Evolutionary conservation across 1,140 invertebrate genomes (phyloP).

Genomic region (Pogonognathellus flavescens): DNA sequence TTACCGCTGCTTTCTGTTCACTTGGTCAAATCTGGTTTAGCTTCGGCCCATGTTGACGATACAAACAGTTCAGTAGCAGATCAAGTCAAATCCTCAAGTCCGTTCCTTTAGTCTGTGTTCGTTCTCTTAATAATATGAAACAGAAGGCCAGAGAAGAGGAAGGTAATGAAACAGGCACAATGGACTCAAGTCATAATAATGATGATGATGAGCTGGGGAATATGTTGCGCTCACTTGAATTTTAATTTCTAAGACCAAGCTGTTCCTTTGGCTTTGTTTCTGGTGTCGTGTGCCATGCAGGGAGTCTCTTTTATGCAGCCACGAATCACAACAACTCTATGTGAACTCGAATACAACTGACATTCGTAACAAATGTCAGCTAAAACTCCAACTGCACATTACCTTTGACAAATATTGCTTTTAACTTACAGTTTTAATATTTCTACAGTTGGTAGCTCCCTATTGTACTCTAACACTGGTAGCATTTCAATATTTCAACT

Average conservation of each 20-base stretch:
- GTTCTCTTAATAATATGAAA: no score
- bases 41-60: not conserved
- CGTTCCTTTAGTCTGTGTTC: no score
- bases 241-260: constrained; percentile 18
- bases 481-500: no score
- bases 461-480: no score
- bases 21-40: not conserved
- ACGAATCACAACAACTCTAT: not conserved
- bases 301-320: constrained; percentile 6
- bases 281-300: constrained; percentile 39
- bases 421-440: no score
- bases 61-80: not conserved
- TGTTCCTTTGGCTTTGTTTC: constrained; percentile 7
- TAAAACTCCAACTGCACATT: no score
- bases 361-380: no score
- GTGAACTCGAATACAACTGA: not conserved
- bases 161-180: not conserved
- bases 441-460: no score
- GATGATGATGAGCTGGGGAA: constrained; percentile 19
- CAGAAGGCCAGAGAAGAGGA: not conserved
- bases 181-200: constrained; percentile 21
- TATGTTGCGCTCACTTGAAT: constrained; percentile 4
- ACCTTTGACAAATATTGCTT: no score
- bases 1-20: not conserved
- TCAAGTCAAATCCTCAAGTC: not conserved